Evolutionary conservation across 2,113 vertebrate species (phyloP), one percentile per base, ranked within the genome.

Genomic region (Melanocharis versteri): DNA sequence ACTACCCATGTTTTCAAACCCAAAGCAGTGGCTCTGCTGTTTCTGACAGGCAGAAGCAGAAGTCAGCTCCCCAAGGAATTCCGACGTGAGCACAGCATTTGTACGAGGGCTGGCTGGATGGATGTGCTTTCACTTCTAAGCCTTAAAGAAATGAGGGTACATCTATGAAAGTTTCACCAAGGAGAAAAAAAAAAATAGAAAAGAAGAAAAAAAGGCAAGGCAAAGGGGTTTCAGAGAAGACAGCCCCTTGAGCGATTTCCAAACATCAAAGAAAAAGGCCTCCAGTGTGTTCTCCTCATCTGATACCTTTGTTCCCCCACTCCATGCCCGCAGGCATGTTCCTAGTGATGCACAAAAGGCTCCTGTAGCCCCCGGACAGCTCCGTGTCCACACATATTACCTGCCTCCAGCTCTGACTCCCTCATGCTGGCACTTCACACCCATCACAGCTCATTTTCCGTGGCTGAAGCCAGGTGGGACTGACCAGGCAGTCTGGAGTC

Each of bases 201-300:
- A 23, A 17, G 15, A 30, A 44, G 3, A 11, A 58, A 88, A 62
- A 77, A 58, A 84, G n/a, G 17, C 40, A 79, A 95, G 75, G 90
- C 80, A 88, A 95, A 96, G 89, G 90, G 65, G 70, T 91, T 98
- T 97, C 95, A 96, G 97, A 93, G 82, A 95, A 98, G 96, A 94
- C 90, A 97, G 95, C 95, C 97, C 98, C 98, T 97, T 84, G 66
- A 97, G 98, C 97, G 9, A 78, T 97, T 96, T 95, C 89, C 84
- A 95, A 83, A 97, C 98, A 98, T 98, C 98, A 98, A 98, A 98
- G 92, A 87, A 97, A 98, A 96, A 92, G 76, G 97, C 97, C 97
- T 98, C 79, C 95, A 97, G 97, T 91, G 7, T 95, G 92, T 93
- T 97, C 96, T 97, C 91, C 95, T 94, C 81, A 80, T 90, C 93